Conservation (phyloP, 2,113 vertebrate genomes). For the Thomomys bottae region DNA sequence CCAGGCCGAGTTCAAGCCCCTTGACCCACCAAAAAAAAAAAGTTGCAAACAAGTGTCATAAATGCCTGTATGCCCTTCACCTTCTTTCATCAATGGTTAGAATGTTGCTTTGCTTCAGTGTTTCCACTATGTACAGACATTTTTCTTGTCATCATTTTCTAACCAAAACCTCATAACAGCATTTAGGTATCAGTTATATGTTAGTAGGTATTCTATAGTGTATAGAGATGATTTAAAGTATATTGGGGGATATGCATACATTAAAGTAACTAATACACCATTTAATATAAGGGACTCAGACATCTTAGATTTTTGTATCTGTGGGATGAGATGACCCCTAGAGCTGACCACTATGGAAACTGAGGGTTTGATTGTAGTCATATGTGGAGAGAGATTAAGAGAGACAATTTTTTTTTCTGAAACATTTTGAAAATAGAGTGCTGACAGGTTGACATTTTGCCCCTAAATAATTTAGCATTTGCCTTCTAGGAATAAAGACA, state of each 20-base stretch:
- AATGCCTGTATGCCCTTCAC: neutral
- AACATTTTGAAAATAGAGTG: conserved; percentile 11
- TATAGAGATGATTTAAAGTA: neutral
- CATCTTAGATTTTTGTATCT: neutral
- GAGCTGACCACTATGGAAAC: neutral
- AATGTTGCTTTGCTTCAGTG: neutral
- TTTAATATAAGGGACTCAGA: neutral
- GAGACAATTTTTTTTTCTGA: neutral
- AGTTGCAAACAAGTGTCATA: neutral
- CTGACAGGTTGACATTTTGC: neutral
- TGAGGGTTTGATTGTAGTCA: neutral
- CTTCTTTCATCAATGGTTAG: neutral
- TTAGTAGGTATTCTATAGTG: no score
- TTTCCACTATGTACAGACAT: neutral
- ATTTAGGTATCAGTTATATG: neutral
- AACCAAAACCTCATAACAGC: neutral
- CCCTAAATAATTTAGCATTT: neutral
- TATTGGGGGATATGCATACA: neutral
- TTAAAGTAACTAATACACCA: neutral
- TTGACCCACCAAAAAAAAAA: no score
- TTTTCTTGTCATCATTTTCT: neutral
- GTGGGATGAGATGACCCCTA: no score
- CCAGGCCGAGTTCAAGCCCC: no score
- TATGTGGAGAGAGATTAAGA: neutral
- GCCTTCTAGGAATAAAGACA: neutral